Base-by-base conservation (phyloP, 2,888 invertebrate genomes). In the Pycnomerus fuliginosus region DNA sequence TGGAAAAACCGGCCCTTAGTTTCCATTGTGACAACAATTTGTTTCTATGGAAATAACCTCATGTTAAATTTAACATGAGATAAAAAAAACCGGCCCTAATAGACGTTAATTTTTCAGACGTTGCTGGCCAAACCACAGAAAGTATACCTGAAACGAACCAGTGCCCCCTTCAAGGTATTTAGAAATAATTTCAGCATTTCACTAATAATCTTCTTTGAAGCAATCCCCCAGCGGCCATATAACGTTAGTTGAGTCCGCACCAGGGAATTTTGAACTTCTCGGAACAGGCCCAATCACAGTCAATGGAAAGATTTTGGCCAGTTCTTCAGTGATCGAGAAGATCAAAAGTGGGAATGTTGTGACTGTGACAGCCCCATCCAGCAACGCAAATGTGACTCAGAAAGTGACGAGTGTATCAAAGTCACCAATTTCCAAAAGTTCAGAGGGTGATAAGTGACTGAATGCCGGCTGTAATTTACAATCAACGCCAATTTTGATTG, bases 231-330 rank as follows among this genome's bases (percentile, higher is more conserved):
- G 61, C 17, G 61, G 53, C 47, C 60, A 65, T 31, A 46, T 67
- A 40, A 66, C 67, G 12, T 55, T 69, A 32, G 63, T 68, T 17
- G 67, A 68, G 50, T 60, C 66, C 1, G 58, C 64, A 0, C 66
- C 67, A 0, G 68, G 68, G 22, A 66, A 63, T 42, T 68, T 55
- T 42, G 68, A 68, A 50, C 47, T 68, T 7, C 47, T 64, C 12
- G 59, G 58, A 31, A 62, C 56, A 30, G 54, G 60, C 10, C 56
- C 60, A 1, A 54, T 60, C 7, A 45, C 55, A 2, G 45, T 62
- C n/a, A 50, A 56, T 14, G 62, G 62, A 11, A 65, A 64, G 46
- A 44, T 61, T n/a, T 48, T 57, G 33, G 50, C 58, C 3, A 43
- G 60, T 29, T 55, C 52, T 13, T 52, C 55, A 11, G 46, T 57